phyloP scores from a whole-genome alignment of 2,797 vertebrate species.

The Fratercula arctica region DNA sequence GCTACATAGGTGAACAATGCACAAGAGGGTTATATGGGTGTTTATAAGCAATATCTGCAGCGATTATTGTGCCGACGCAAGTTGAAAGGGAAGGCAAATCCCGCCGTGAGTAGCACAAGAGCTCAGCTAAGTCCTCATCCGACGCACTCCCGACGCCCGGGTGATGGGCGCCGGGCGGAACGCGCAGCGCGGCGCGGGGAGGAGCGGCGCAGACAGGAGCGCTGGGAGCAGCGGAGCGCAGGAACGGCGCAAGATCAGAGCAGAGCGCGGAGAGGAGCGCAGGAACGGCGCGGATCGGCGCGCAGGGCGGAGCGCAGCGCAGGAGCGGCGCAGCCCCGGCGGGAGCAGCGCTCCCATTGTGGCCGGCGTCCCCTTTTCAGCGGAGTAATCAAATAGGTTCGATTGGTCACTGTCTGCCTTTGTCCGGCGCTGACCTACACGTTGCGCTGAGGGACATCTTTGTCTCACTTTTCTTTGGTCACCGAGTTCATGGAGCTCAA shows the following conservation, averaged over 20 bases:
- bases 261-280: too few species aligned
- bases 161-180: neutral
- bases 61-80: rapidly evolving
- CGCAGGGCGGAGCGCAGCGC: neutral
- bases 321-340: neutral
- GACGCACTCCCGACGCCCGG: neutral
- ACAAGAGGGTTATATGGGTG: rapidly evolving
- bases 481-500: conserved; percentile 84
- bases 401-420: conserved; percentile 72
- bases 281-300: too few species aligned
- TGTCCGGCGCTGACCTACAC: conserved; percentile 75
- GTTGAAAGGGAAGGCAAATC: neutral
- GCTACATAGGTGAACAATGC: rapidly evolving
- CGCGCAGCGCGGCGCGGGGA: neutral
- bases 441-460: conserved; percentile 76
- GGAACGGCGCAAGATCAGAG: neutral
- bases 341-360: neutral
- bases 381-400: conserved; percentile 64
- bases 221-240: neutral
- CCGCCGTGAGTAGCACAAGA: neutral
- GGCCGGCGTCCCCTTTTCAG: conserved; percentile 38
- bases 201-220: neutral
- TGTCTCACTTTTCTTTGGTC: conserved; percentile 83
- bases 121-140: neutral
- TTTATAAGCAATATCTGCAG: neutral